Base-by-base conservation (phyloP, 1,140 invertebrate genomes). In the Nephotettix cincticeps region DNA sequence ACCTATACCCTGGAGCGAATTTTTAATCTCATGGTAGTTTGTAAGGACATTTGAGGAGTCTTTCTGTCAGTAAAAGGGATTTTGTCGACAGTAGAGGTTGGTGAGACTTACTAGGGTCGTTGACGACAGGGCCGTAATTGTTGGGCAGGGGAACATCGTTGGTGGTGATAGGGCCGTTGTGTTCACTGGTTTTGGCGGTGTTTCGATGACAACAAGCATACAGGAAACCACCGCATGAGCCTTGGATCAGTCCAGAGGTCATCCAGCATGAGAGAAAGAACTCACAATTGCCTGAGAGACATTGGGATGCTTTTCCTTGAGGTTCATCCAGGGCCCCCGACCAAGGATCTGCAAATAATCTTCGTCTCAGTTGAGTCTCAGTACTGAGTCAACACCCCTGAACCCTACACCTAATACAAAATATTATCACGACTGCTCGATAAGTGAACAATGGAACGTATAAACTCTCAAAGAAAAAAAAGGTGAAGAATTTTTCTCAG, bases 211-310 rank as follows among this genome's bases (percentile, higher is more conserved):
- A 97, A 86, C 95, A 96, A 71, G 92, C 93, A 78, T 90, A 92
- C 74, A 97, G 86, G 77, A 96, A 85, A 71, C 90, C 87, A 76
- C 88, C 84, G 82, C 94, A 96, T 76, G 91, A 88, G 76, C 91
- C 92, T 78, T 95, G 92, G 77, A 96, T 86, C 71, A 94, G 86
- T 71, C 94, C 94, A 72, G 93, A 93, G 54, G 91, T 88, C 85
- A 96, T 88, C 94, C 94, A 96, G 83, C 94, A 96, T 79, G 91
- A 89, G 75, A 96, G 85, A 85, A 96, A 95, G 84, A 96, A 96
- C 83, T 96, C 93, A 81, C 94, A 97, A 74, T 87, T 91, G 51
- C 92, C 91, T 75, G 91, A 65, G 21, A 23, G n/a, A 27, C 29
- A 70, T 0, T 29, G 28, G 21, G 11, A 11, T 19, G 47, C 47